Base-by-base conservation (phyloP, 2,113 vertebrate species). In the Dipodomys merriami region DNA sequence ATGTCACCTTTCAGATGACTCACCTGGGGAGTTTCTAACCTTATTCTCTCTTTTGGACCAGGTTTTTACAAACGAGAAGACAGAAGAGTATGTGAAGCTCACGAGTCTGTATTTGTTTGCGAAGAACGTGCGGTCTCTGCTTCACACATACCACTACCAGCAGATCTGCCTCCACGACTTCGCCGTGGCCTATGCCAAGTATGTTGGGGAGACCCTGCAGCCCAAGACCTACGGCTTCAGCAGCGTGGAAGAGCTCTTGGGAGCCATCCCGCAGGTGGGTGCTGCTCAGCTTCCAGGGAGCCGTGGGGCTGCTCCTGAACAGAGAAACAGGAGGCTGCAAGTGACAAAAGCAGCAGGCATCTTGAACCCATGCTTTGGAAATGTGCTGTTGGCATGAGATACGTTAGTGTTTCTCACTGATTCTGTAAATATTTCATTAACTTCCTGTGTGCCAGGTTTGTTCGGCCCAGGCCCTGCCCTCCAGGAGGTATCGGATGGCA, bases 101-200 rank as follows among this genome's bases (percentile, higher is more conserved):
- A 99, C 99, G 16, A 97, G 96, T 88, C 98, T 99, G 7, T 99
- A 99, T 93, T 96, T 99, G 97, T 99, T 99, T 96, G 99, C 99
- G 57, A 98, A 99, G 83, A 98, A 98, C 1, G 98, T 99, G 0
- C 98, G 99, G 0, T 98, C 98, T 10, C 97, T 99, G 88, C 99
- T 99, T 86, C 99, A 99, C 95, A 99, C 99, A 13, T 99, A 99
- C 96, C 99, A 99, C 92, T 99, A 99, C 97, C 99, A 99, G 97
- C 99, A 99, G 97, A 99, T 99, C 96, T 99, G 99, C 97, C 98
- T 99, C 87, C 99, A 99, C 0, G 99, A 99, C 93, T 99, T 99
- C 96, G 97, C 98, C 12, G 91, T 97, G 49, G 99, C 99, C 29
- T 99, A 99, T 46, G 98, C 96, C 97, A 99, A 99, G 96, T 99